phyloP scores from a whole-genome alignment of 2,888 invertebrate species.

The Steinernema hermaphroditum region DNA sequence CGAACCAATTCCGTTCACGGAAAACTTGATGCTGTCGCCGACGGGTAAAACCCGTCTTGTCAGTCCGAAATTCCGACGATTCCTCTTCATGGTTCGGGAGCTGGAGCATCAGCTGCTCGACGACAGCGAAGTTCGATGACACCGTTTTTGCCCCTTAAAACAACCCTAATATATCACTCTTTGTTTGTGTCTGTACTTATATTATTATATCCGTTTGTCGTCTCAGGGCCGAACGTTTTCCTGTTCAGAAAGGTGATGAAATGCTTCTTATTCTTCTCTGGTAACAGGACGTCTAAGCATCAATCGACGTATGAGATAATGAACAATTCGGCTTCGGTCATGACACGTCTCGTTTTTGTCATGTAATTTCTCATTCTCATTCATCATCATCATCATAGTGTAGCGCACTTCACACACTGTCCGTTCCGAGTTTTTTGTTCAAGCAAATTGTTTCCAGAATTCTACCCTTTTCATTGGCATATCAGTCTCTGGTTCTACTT shows the following conservation, averaged over 20 bases:
- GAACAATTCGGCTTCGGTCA: no score
- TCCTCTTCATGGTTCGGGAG: constrained; percentile 55
- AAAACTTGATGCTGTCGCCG: constrained; percentile 50
- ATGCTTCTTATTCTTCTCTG: no score
- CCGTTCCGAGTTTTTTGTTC: background rate
- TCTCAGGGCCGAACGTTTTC: no score
- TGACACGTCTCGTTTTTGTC: background rate
- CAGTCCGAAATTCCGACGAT: constrained; percentile 55
- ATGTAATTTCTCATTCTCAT: background rate
- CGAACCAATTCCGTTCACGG: constrained; percentile 43
- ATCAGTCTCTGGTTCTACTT: background rate
- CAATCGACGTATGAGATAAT: no score
- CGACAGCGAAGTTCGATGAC: constrained; percentile 35
- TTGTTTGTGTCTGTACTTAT: background rate
- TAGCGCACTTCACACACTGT: no score
- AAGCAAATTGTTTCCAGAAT: constrained; percentile 5
- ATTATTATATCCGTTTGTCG: no score
- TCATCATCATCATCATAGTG: background rate
- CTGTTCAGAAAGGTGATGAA: no score
- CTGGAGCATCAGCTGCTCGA: constrained; percentile 56
- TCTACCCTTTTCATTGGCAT: background rate
- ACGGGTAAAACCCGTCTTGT: constrained; percentile 48
- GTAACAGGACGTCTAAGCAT: no score
- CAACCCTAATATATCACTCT: background rate
- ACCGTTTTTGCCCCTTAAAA: no score